Base-by-base conservation (phyloP, 1,140 invertebrate genomes). In the Rhopalosiphum maidis region DNA sequence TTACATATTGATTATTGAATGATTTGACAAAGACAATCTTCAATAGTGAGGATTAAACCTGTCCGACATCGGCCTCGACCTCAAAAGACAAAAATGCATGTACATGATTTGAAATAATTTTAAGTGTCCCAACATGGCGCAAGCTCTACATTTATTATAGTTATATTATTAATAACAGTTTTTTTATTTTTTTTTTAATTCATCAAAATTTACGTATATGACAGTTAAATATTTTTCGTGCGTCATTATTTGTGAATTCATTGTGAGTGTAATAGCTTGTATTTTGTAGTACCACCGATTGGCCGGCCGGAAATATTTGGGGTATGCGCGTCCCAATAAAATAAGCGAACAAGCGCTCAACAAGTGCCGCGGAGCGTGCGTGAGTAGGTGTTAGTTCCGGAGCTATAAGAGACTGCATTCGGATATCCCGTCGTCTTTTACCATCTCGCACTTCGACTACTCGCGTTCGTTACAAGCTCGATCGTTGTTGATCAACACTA, bases 321-420 rank as follows among this genome's bases (percentile, higher is more conserved):
- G 37, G 60, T 90, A 30, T 90, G 54, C 89, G 91, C 82, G 91
- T 68, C n/a, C 35, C 46, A 46, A 92, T 92, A 46, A 51, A 92
- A 92, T n/a, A 48, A 18, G 22, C 22, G 46, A n/a, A 93, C 91
- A 55, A 86, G 35, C 82, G 91, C 91, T 46, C 91, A 93, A 93
- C 91, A 93, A 93, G 91, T 93, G 82, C 48, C 82, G 48, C 51
- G 46, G 91, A 92, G 91, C n/a, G 91, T 83, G 91, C 91, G 91
- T 86, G 91, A 93, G 91, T 93, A 93, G 91, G 91, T 93, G 91
- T 93, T 55, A 86, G 82, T 86, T 93, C 91, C 91, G 91, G 91
- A 93, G 68, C 82, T 93, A 93, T 93, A 93, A 93, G 91, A 93
- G 91, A 86, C 91, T 86, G 91, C 91, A 54, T 93, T 86, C 91